Base-by-base conservation (phyloP, 2,888 invertebrate species). In the Melanargia galathea region DNA sequence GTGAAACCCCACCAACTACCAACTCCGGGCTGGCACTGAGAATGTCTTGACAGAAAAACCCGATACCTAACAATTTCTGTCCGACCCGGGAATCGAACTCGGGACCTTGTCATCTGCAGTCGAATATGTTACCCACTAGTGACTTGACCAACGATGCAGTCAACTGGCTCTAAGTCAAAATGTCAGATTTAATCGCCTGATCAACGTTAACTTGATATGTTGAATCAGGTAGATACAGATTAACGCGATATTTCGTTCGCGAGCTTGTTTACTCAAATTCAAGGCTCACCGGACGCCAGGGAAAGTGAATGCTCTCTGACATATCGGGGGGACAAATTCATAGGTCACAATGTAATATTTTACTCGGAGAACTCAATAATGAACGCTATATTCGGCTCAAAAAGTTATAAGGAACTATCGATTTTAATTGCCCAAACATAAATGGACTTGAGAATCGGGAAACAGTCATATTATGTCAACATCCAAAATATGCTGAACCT, bases 371-470 rank as follows among this genome's bases (percentile, higher is more conserved):
- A 11, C 51, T 49, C 8, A 33, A 33, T 35, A 52, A 52, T 52
- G 18, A 52, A 52, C 20, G 22, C 24, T 55, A 54, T 24, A 43
- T n/a, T 26, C 43, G 55, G 40, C 11, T 33, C 20, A 5, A 30
- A 35, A 20, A 20, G 11, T 16, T 18, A 51, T 35, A 35, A 51
- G 51, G 33, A 33, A 51, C 51, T 13, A 52, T 55, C 54, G 54
- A 55, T 40, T 24, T 55, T 55, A 55, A 55, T 55, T 55, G 40
- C 40, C 43, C 55, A 40, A 38, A 30, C 49, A 10, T 20, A n/a
- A 22, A 55, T 55, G 26, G 43, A 43, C 55, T 55, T 43, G 40
- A 26, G 40, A 43, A 40, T 43, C 52, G 43, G 55, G 55, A 55
- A 55, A 55, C 40, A 26, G 11, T 54, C 40, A 11, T 49, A 48